A percentile compares a stretch with the other conserved stretches of the same genome.
phyloP scores from a whole-genome alignment of 2,797 vertebrate genomes.

The Poeciliopsis presidionis region DNA sequence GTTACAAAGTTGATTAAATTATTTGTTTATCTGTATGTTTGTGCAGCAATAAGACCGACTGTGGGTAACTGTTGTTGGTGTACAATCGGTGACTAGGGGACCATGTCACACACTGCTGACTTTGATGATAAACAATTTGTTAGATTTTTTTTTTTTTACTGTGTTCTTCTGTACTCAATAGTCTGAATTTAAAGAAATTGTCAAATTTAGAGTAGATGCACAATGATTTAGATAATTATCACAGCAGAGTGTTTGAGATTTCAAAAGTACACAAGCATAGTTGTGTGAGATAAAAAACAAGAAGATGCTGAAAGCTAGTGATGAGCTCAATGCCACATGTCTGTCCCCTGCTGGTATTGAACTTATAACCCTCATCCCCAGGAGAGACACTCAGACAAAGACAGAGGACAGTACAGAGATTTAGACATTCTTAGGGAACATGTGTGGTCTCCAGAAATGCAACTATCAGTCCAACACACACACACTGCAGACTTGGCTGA shows the following conservation, averaged over 20 bases:
- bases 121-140: conserved; percentile 64
- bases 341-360: conserved; percentile 90
- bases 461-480: conserved; percentile 83
- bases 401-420: conserved; percentile 94
- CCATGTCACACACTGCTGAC: conserved; percentile 66
- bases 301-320: conserved; percentile 74
- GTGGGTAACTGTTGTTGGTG: conserved; percentile 82
- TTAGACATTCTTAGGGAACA: conserved; percentile 88
- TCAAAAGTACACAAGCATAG: conserved; percentile 50
- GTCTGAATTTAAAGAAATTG: not conserved
- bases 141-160: not conserved
- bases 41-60: conserved; percentile 78
- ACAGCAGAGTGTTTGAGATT: not conserved
- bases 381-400: conserved; percentile 90
- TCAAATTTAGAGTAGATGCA: not conserved
- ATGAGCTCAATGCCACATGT: conserved; percentile 81
- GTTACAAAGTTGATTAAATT: conserved; percentile 85
- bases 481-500: conserved; percentile 80
- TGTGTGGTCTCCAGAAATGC: conserved; percentile 95
- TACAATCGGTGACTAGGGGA: conserved; percentile 73
- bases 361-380: conserved; percentile 92
- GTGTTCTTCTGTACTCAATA: not conserved
- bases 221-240: not conserved
- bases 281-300: conserved; percentile 42
- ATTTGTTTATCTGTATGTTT: conserved; percentile 86